Conservation (phyloP, 2,113 vertebrate genomes). For the Meles meles region DNA sequence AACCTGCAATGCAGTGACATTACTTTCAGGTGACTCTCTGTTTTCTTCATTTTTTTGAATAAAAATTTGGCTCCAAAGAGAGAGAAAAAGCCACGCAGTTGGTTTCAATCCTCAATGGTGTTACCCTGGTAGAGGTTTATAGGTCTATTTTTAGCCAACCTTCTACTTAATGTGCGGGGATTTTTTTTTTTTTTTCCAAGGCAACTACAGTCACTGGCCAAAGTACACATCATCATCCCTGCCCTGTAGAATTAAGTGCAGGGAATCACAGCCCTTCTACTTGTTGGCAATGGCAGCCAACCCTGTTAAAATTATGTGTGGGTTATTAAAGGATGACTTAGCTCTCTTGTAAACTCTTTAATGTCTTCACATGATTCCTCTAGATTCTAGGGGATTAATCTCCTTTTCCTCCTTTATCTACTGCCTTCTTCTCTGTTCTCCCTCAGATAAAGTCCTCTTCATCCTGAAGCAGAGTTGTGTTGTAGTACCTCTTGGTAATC, state of each 20-base stretch:
- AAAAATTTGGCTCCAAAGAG: neutral
- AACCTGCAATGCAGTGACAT: neutral
- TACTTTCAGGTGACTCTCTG: neutral
- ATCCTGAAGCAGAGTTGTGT: neutral
- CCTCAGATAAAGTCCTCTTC: neutral
- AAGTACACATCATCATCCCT: neutral
- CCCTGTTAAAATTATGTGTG: neutral
- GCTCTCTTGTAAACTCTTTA: too few relatives aligned
- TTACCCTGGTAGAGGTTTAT: neutral
- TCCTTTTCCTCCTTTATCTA: neutral
- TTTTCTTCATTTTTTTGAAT: neutral
- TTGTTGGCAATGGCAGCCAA: too few relatives aligned
- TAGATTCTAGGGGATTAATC: neutral
- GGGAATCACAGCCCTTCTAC: neutral
- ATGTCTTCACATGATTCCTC: neutral
- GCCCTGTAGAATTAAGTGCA: neutral
- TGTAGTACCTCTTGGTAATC: neutral
- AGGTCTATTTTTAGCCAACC: neutral
- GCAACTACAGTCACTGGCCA: neutral
- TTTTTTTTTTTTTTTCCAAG: neutral
- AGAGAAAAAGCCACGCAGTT: neutral
- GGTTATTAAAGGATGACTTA: neutral
- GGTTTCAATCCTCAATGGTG: neutral
- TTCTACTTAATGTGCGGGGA: neutral
- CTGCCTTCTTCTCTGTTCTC: neutral